Percentiles rank a stretch among this genome's conserved stretches.
phyloP scores from a whole-genome alignment of 2,888 invertebrate species.

The Panorpa germanica region DNA sequence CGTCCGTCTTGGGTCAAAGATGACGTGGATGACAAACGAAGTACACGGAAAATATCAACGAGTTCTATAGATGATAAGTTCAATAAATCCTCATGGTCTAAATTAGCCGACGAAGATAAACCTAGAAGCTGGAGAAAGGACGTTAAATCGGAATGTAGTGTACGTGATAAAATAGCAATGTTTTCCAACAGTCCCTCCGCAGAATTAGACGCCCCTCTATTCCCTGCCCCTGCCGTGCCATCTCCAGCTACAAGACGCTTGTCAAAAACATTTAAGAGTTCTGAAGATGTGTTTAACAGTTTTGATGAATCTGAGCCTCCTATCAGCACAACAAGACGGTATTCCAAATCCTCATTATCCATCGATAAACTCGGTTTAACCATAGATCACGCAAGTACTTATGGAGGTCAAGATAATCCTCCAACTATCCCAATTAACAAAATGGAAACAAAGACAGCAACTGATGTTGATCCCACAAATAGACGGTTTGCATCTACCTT shows the following conservation, averaged over 20 bases:
- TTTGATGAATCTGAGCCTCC: constrained; percentile 21
- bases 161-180: constrained; percentile 75
- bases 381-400: neutral
- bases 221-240: no score
- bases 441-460: constrained; percentile 27
- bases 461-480: constrained; percentile 17
- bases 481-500: constrained; percentile 14
- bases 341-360: constrained; percentile 21
- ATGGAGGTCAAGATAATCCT: neutral
- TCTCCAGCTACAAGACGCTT: no score
- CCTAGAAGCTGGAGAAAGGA: constrained; percentile 52
- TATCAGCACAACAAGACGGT: constrained; percentile 22
- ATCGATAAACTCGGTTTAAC: no score
- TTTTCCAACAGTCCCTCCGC: constrained; percentile 43
- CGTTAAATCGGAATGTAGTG: constrained; percentile 62
- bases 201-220: no score
- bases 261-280: no score
- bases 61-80: no score
- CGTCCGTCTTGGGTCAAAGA: no score
- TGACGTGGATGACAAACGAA: no score
- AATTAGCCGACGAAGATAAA: no score
- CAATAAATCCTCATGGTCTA: no score
- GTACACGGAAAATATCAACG: no score
- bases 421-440: neutral
- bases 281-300: no score